Conservation (phyloP, 2,797 vertebrate species). For the Borostomias antarcticus region DNA sequence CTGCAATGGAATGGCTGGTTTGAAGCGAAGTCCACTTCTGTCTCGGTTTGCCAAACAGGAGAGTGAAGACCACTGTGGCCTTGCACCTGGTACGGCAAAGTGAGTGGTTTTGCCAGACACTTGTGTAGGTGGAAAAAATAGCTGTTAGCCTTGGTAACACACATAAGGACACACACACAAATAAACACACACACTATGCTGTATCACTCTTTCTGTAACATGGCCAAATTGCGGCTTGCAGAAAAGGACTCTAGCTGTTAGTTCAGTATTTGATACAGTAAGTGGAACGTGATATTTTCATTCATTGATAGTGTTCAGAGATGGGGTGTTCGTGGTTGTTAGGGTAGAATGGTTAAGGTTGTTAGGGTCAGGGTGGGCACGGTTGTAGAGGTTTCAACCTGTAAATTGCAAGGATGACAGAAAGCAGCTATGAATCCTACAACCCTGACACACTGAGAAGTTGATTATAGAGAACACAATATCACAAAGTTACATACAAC, state of each 20-base stretch:
- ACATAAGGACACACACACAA: neutral
- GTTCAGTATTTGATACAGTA: too few species aligned
- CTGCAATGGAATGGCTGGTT: too few species aligned
- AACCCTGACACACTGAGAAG: neutral
- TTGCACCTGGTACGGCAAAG: too few species aligned
- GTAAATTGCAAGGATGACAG: too few species aligned
- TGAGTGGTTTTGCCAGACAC: too few species aligned
- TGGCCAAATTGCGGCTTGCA: neutral
- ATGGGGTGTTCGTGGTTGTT: neutral
- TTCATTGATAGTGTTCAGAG: neutral
- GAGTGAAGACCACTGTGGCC: too few species aligned
- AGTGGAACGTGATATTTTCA: constrained; percentile 5
- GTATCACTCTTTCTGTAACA: neutral
- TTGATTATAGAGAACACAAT: neutral
- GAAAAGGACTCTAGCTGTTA: neutral
- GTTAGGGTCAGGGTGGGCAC: too few species aligned
- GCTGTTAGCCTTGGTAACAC: too few species aligned
- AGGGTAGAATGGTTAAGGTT: too few species aligned
- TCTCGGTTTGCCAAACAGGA: too few species aligned
- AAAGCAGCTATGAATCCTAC: neutral
- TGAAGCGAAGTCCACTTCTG: too few species aligned
- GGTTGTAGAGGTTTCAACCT: neutral
- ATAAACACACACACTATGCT: neutral
- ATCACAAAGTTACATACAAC: neutral
- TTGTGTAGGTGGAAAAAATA: too few species aligned